Percentiles rank a stretch among this genome's conserved stretches.
Conservation (phyloP, 2,113 vertebrate species). For the Sylvilagus bachmani region DNA sequence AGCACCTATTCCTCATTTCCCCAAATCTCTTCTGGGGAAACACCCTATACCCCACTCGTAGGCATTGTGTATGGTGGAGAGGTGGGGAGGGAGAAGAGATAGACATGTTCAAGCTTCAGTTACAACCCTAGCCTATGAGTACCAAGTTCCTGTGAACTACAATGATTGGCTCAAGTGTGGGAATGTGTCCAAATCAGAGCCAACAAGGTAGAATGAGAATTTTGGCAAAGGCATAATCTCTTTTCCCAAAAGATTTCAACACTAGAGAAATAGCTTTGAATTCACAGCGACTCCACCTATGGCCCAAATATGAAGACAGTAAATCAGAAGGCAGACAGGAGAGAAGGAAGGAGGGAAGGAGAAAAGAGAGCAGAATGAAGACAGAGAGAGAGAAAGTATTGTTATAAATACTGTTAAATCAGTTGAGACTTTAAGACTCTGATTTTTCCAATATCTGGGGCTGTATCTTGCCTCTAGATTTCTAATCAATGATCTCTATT, state of each 20-base stretch:
- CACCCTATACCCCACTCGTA: not conserved
- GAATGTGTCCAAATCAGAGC: not conserved
- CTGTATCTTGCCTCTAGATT: not conserved
- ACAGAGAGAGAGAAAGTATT: not conserved
- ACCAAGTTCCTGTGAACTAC: not conserved
- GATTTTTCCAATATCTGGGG: not conserved
- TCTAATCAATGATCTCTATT: not conserved
- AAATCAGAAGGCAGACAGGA: not conserved
- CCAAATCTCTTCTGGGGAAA: not conserved
- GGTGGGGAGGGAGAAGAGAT: not conserved
- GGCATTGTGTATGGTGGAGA: not conserved
- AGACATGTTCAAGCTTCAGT: not conserved
- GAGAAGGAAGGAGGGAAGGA: not conserved
- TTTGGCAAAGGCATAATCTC: not conserved
- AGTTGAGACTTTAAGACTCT: not conserved
- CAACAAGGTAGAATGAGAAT: not conserved
- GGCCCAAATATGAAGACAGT: not conserved
- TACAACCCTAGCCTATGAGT: not conserved
- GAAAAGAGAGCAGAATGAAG: not conserved
- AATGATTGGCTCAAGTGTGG: not conserved
- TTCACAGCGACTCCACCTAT: not conserved
- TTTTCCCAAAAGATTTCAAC: not conserved
- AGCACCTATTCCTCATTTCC: not conserved
- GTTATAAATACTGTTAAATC: not conserved
- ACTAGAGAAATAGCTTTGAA: not conserved